A percentile compares a stretch with the other conserved stretches of the same genome.
Evolutionary conservation across 2,888 invertebrate species (phyloP).

Genomic region (Pammene fasciana): DNA sequence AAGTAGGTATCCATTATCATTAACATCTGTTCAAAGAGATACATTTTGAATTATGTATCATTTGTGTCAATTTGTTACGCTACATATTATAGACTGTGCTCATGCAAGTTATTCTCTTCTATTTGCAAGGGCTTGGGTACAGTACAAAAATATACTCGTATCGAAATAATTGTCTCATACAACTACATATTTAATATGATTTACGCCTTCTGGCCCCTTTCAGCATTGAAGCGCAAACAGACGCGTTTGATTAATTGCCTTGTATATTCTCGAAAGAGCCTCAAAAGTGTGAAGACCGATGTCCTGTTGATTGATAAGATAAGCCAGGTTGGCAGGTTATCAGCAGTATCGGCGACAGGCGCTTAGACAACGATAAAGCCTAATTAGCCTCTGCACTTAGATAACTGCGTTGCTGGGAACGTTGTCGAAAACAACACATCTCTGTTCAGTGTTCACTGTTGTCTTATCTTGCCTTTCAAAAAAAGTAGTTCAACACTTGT

Average conservation of each 20-base stretch:
- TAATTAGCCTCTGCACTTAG: constrained; percentile 34
- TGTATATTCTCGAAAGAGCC: no score
- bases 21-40: constrained; percentile 4
- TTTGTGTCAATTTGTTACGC: not conserved
- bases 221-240: no score
- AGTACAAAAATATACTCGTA: no score
- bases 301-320: constrained; percentile 33
- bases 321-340: constrained; percentile 11
- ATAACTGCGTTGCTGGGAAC: constrained; percentile 26
- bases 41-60: not conserved
- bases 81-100: no score
- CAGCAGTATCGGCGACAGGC: constrained; percentile 23
- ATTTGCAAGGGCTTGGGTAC: no score
- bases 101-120: no score
- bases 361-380: constrained; percentile 38
- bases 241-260: no score
- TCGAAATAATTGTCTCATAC: no score
- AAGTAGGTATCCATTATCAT: not conserved
- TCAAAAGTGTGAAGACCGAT: not conserved
- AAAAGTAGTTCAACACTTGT: not conserved
- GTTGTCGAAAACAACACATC: constrained; percentile 2
- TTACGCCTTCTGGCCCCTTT: no score
- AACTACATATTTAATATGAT: no score
- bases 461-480: constrained; percentile 1
- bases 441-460: constrained; percentile 10